Base-by-base conservation (phyloP, 2,797 vertebrate genomes). In the Tapirus indicus region DNA sequence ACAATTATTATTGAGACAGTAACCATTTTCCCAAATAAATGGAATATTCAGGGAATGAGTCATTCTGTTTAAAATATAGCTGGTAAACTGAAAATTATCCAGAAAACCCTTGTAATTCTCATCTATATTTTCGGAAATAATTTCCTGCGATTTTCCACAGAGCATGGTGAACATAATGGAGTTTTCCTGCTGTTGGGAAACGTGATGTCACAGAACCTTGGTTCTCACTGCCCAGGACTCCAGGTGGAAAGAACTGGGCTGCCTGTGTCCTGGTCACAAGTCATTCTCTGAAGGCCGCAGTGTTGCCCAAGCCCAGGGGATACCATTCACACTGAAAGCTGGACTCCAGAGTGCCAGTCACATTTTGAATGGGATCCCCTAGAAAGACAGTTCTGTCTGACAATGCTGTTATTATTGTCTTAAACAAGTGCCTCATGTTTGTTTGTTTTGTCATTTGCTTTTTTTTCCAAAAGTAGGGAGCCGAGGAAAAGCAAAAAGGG, bases 1-100 rank as follows among this genome's bases (percentile, higher is more conserved):
- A 96, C 32, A 88, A 69, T 92, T 92, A 95, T 77, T 88, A 62
- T 16, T 95, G 60, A 85, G 68, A 90, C 25, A 92, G 54, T 87
- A 83, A 85, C 29, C 69, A 91, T 17, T 13, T 60, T 86, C 60
- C 62, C 54, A 89, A 88, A 91, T 91, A 93, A 95, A 83, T 69
- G 29, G 74, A 95, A 82, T 83, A 95, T 32, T 96, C 58, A 74
- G 49, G 8, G 58, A 82, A 83, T 74, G 94, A 95, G 56, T 95
- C 87, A 82, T 91, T 85, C 62, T 69, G 3, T 87, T 86, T 94
- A 74, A 95, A 75, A 72, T 52, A 86, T 93, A 54, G 78, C 52
- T 94, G 27, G 74, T 49, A 93, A 95, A 92, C 62, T 89, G 52
- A 94, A 95, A 69, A 92, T 62, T 80, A 64, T n/a, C 20, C 56